Conservation (phyloP, 2,113 vertebrate genomes). For the Nipponia nippon region DNA sequence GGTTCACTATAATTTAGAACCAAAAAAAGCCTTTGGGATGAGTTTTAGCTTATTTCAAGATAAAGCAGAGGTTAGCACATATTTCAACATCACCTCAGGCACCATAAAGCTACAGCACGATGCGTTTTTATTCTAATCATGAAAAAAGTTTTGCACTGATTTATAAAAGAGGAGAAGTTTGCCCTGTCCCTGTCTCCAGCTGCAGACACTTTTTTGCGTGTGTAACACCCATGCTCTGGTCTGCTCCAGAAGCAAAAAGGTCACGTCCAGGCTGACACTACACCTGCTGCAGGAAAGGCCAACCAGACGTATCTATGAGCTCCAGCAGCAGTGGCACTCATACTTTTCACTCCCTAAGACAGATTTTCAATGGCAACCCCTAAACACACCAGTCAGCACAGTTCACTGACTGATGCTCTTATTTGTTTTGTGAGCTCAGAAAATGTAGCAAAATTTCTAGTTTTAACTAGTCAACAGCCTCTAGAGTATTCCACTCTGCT, state of each 20-base stretch:
- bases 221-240: fast-evolving
- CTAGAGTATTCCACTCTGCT: background rate
- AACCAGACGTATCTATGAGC: background rate
- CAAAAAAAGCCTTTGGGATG: background rate
- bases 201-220: background rate
- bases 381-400: background rate
- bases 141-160: background rate
- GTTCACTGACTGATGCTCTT: background rate
- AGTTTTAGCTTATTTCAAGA: background rate
- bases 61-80: background rate
- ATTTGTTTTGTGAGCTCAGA: background rate
- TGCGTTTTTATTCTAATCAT: background rate
- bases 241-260: background rate
- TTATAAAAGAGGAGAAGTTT: background rate
- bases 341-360: background rate
- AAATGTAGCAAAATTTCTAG: fast-evolving
- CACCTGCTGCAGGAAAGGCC: background rate
- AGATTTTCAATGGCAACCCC: background rate
- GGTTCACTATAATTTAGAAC: background rate
- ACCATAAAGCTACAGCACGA: background rate
- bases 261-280: background rate
- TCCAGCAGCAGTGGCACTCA: background rate
- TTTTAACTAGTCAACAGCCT: background rate
- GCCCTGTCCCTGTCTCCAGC: background rate
- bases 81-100: background rate